Percentiles rank a stretch among this genome's conserved stretches.
These are phyloP conservation scores for Dicranocentrus wangi DNA, from an alignment of 2,888 invertebrate genomes.

Conservation along the genomic window DNA sequence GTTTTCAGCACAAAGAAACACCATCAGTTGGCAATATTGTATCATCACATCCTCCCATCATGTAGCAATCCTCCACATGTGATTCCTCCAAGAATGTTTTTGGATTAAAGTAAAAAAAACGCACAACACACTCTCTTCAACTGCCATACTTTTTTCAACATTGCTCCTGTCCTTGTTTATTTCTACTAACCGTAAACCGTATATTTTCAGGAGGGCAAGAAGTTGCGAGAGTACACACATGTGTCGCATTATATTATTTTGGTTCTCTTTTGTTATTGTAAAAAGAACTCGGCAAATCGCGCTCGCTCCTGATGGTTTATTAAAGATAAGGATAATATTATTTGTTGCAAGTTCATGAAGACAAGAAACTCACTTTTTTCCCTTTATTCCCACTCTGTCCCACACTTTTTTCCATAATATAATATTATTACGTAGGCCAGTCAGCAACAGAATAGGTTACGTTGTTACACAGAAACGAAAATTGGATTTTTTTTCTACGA, in stretches of 20 bases:
- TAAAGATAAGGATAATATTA: conserved; percentile 53
- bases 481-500: conserved; percentile 13
- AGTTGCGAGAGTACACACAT: conserved; percentile 25
- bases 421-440: conserved; percentile 36
- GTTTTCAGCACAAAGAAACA: neutral
- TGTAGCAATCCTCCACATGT: neutral
- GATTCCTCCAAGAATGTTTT: conserved; percentile 3
- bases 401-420: conserved; percentile 38
- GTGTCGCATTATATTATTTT: conserved; percentile 18
- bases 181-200: neutral
- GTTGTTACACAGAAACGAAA: neutral
- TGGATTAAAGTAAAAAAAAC: conserved; percentile 42
- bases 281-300: conserved; percentile 25
- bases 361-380: conserved; percentile 30
- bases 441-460: conserved; percentile 19
- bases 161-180: conserved; percentile 5
- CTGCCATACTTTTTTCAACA: conserved; percentile 19
- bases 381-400: conserved; percentile 14
- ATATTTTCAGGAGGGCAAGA: neutral
- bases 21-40: conserved; percentile 32
- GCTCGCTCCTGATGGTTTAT: conserved; percentile 48
- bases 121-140: too few species aligned
- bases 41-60: neutral
- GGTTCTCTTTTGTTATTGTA: conserved; percentile 8
- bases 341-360: conserved; percentile 57